Evolutionary conservation across 2,888 invertebrate genomes (phyloP).

Genomic region (Tinea pellionella): DNA sequence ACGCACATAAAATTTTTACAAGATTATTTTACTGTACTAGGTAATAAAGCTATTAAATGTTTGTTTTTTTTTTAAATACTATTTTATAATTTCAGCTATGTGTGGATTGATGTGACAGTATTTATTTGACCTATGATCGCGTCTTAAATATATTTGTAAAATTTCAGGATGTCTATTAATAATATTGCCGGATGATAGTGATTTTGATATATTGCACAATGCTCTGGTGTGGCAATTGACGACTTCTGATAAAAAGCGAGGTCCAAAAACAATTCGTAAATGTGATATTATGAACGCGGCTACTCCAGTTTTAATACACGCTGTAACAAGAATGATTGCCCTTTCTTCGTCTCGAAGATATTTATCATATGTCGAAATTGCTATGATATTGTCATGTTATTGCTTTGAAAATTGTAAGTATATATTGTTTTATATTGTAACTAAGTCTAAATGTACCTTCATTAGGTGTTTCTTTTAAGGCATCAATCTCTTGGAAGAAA

Average conservation of each 20-base stretch:
- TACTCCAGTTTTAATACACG: slow-evolving; percentile 29
- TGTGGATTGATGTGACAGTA: no score
- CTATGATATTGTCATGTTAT: slow-evolving; percentile 37
- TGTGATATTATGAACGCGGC: slow-evolving; percentile 30
- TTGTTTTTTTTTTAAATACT: no score
- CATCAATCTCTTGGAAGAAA: slow-evolving; percentile 41
- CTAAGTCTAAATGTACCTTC: no score
- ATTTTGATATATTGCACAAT: slow-evolving; percentile 34
- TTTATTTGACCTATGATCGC: no score
- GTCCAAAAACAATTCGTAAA: slow-evolving; percentile 19
- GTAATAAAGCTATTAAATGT: slow-evolving; percentile 23
- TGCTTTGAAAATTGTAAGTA: slow-evolving; percentile 38
- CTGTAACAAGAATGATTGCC: slow-evolving; percentile 38
- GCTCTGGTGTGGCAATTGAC: slow-evolving; percentile 42
- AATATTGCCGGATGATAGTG: slow-evolving; percentile 33
- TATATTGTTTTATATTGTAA: neutral
- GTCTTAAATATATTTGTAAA: neutral
- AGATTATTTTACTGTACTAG: slow-evolving; percentile 39
- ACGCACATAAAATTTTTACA: slow-evolving; percentile 29
- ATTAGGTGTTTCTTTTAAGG: slow-evolving; percentile 36
- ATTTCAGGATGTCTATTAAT: slow-evolving; percentile 41
- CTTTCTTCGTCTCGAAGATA: slow-evolving; percentile 30
- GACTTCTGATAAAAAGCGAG: slow-evolving; percentile 27
- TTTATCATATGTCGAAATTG: slow-evolving; percentile 33
- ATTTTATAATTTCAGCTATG: no score